phyloP scores from a whole-genome alignment of 64 coral and sea anemone genomes.

The Stylophora pistillata region DNA sequence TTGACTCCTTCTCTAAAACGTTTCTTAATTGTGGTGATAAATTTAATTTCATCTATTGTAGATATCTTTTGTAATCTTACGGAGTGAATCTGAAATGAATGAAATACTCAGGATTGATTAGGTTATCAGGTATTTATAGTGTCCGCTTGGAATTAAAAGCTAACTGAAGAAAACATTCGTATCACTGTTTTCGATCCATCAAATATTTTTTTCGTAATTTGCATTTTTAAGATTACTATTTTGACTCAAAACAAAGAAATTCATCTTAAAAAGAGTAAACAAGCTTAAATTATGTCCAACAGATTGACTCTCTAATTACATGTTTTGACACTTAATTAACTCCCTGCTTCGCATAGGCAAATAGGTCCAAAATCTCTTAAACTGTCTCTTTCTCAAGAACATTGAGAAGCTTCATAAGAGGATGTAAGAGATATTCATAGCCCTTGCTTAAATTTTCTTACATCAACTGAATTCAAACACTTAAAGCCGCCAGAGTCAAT shows the following conservation, averaged over 20 bases:
- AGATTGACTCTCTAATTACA: neutral
- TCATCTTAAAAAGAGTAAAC: neutral
- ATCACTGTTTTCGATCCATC: neutral
- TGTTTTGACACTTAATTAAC: neutral
- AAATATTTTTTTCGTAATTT: neutral
- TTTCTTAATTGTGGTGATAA: too few relatives aligned
- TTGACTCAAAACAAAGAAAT: neutral
- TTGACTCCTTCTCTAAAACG: too few relatives aligned
- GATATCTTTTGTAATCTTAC: too few relatives aligned
- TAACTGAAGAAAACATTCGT: neutral
- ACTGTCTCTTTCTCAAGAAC: neutral
- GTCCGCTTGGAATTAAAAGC: neutral
- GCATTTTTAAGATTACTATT: neutral
- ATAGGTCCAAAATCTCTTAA: neutral
- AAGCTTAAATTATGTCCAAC: neutral
- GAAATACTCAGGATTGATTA: too few relatives aligned
- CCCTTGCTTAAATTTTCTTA: neutral
- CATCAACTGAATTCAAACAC: neutral
- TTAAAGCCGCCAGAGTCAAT: neutral
- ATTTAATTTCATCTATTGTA: too few relatives aligned
- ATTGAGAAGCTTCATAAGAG: neutral
- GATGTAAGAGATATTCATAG: neutral
- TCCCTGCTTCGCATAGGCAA: neutral
- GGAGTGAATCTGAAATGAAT: too few relatives aligned
- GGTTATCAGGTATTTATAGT: too few relatives aligned